Percentiles rank a stretch among this genome's conserved stretches.
phyloP scores from a whole-genome alignment of 2,113 vertebrate genomes.

The Gallinago jamesoni region DNA sequence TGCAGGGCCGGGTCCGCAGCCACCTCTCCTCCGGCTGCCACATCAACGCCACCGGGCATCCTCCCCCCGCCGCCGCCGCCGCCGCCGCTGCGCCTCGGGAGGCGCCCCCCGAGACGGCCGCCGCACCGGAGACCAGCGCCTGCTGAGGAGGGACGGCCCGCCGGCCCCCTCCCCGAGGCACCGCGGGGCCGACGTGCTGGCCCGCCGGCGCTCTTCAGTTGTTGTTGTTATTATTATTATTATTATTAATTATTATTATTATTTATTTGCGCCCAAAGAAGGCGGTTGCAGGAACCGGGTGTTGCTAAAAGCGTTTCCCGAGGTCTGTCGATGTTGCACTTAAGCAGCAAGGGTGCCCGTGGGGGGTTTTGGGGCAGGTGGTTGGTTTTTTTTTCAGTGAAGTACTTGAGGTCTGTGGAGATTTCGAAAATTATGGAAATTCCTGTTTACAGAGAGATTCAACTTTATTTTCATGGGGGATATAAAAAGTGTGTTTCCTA shows the following conservation, averaged over 20 bases:
- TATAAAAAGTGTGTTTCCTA: constrained; percentile 49
- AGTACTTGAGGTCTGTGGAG: constrained; percentile 33
- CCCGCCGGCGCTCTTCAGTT: not conserved
- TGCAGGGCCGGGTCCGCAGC: constrained; percentile 80
- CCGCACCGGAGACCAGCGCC: constrained; percentile 1
- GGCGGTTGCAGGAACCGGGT: not conserved
- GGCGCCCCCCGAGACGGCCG: not conserved
- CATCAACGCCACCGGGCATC: constrained; percentile 50
- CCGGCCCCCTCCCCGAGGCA: not conserved
- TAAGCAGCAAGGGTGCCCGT: not conserved
- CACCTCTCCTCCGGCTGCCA: constrained; percentile 81
- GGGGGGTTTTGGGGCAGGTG: constrained; percentile 24
- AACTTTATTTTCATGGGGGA: constrained; percentile 64
- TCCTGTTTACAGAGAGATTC: constrained; percentile 56
- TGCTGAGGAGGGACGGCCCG: not conserved
- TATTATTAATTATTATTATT: not conserved
- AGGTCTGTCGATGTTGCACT: not conserved
- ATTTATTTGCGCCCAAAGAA: constrained; percentile 44
- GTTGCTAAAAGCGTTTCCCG: not conserved
- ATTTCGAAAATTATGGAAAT: constrained; percentile 20
- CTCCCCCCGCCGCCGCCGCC: not conserved
- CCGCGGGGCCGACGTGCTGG: not conserved
- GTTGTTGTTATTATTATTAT: not conserved
- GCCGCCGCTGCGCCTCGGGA: not conserved
- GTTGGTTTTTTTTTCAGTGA: not conserved